phyloP scores from a whole-genome alignment of 2,888 invertebrate species.

The Heliconius hortense region DNA sequence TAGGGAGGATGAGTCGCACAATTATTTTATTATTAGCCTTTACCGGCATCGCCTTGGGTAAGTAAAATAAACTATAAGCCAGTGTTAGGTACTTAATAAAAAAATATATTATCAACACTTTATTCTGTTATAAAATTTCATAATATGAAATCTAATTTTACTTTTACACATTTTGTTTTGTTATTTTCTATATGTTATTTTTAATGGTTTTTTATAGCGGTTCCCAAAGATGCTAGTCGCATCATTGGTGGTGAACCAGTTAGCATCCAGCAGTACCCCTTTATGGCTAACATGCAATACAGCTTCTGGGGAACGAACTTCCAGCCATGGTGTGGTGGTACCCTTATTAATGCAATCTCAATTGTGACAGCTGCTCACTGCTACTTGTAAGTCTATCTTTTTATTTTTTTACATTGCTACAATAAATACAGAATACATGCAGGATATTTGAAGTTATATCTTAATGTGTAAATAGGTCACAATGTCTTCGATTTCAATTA shows the following conservation, averaged over 20 bases:
- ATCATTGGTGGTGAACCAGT: constrained; percentile 6
- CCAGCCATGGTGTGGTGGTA: constrained; percentile 1
- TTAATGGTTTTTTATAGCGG: constrained; percentile 1
- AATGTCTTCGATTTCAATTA: too few relatives aligned
- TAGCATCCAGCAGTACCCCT: neutral
- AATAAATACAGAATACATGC: neutral
- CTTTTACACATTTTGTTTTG: neutral
- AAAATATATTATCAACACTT: neutral
- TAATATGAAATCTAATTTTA: neutral
- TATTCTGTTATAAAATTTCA: neutral
- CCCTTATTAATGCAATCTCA: neutral
- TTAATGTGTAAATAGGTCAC: too few relatives aligned
- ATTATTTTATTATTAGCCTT: constrained; percentile 2
- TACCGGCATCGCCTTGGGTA: constrained; percentile 4
- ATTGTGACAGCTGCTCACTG: constrained; percentile 5
- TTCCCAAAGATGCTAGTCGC: constrained; percentile 8
- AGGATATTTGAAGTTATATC: neutral
- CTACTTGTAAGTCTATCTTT: neutral
- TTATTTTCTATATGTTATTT: too few relatives aligned
- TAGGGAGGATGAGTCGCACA: neutral
- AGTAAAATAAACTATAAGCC: neutral
- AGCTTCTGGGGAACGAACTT: neutral
- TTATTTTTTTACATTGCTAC: too few relatives aligned
- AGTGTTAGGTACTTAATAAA: neutral
- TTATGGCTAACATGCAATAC: constrained; percentile 1